These are phyloP conservation scores for Heliconius aoede DNA, from an alignment of 2,888 invertebrate genomes.

Conservation along the genomic window DNA sequence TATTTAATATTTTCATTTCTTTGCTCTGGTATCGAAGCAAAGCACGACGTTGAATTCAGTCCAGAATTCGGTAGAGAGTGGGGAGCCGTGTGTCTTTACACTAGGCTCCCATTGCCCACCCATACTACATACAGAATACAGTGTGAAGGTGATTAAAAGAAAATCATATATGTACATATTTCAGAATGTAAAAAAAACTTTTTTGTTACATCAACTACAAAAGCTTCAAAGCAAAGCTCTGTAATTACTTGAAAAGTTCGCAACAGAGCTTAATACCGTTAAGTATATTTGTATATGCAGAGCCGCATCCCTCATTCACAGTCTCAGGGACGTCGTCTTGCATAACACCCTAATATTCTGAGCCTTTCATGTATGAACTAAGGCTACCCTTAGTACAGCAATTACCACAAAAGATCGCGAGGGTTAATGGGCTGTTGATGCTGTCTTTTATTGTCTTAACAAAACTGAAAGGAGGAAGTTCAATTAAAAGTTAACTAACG, in stretches of 20 bases:
- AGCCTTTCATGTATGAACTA: constrained; percentile 45
- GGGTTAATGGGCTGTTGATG: constrained; percentile 46
- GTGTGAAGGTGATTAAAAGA: neutral
- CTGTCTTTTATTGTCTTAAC: constrained; percentile 47
- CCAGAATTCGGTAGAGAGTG: no score
- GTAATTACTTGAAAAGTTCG: constrained; percentile 17
- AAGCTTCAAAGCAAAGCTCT: neutral
- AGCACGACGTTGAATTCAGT: no score
- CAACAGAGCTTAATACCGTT: constrained; percentile 12
- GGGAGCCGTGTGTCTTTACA: no score
- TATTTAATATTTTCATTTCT: no score
- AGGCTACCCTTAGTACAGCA: constrained; percentile 37
- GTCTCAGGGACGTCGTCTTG: constrained; percentile 40
- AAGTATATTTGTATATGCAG: constrained; percentile 31
- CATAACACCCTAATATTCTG: constrained; percentile 51
- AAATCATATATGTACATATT: neutral
- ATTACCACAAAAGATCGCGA: constrained; percentile 43
- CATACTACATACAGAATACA: neutral
- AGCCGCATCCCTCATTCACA: constrained; percentile 19
- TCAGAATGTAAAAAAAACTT: neutral
- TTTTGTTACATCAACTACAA: neutral
- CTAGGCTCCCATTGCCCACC: no score
- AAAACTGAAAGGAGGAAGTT: constrained; percentile 36
- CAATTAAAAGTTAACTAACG: constrained; percentile 33
- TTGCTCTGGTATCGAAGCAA: no score